Evolutionary conservation across 1,140 invertebrate species (phyloP), one percentile per base, ranked within the genome.

Genomic region (Gyrodactylus salaris): DNA sequence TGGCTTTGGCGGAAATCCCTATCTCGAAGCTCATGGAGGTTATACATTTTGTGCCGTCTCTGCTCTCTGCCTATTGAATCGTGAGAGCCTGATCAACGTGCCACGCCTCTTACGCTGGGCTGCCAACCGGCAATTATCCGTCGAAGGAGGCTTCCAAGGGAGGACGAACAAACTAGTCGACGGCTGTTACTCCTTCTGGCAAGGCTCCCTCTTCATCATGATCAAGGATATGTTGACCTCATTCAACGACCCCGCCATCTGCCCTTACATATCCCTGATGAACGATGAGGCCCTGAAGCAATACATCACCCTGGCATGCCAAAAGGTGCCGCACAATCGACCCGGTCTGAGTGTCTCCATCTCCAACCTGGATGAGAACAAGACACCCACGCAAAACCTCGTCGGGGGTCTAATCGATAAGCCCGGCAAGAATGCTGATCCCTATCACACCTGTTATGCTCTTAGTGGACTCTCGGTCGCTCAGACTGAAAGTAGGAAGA

Each of bases 151-250:
- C 23, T 94, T 94, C 78, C 88, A 84, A 76, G 83, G 82, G 7
- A 83, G 94, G 77, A 95, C 94, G 1, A 97, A 97, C 81, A 99
- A 99, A 83, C 81, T 97, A 73, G 93, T 98, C 0, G 94, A 99
- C 84, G 88, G 88, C 2, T 99, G 94, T 82, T 99, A 99, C 80
- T 93, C 90, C 1, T 98, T 96, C 83, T 98, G 94, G 94, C 89
- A 93, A 82, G 91, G 89, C 25, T 91, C 87, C 7, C 26, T 73
- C 19, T 73, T 73, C 26, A 20, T 26, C 1, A 23, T 69, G 25
- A n/a, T 73, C 21, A 22, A 27, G 20, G 1, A 69, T 16, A 20
- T 23, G 20, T 34, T 73, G 1, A 20, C 20, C 25, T 21, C 1
- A 26, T 34, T 19, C 1, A 1, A 1, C n/a, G 68, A 69, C 7